Percentiles rank a stretch among this genome's conserved stretches.
Evolutionary conservation across 2,113 vertebrate species (phyloP).

Genomic region (Sarotherodon lohbergeri): DNA sequence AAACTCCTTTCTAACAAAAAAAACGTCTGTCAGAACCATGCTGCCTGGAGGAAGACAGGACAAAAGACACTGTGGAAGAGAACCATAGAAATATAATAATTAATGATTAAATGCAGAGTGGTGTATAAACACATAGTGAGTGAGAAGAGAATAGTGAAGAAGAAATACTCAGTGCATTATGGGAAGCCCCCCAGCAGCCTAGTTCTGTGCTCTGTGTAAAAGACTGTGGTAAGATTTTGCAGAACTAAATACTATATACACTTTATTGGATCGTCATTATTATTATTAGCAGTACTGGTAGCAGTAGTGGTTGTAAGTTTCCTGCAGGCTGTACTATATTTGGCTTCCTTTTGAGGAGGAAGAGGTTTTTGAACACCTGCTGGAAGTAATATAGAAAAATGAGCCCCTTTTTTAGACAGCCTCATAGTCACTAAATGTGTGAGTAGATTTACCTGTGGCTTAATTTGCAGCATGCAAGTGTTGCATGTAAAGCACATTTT

Average conservation of each 20-base stretch:
- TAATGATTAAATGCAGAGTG: background rate
- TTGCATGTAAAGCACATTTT: background rate
- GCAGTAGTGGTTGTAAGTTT: background rate
- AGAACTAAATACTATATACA: background rate
- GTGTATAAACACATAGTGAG: background rate
- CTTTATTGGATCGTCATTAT: background rate
- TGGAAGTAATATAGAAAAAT: background rate
- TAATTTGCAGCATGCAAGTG: background rate
- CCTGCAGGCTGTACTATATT: background rate
- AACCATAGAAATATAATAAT: background rate
- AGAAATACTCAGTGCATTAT: background rate
- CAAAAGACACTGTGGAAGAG: background rate
- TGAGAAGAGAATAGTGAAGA: background rate
- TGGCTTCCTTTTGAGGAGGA: background rate
- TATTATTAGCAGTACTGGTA: background rate
- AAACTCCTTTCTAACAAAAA: background rate
- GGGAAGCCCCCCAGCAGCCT: background rate
- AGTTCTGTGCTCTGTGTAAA: background rate
- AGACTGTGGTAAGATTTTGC: background rate
- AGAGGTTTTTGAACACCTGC: background rate
- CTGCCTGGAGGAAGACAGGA: background rate
- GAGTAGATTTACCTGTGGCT: background rate
- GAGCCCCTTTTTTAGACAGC: background rate
- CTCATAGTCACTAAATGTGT: background rate
- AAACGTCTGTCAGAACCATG: background rate